Percentiles rank a stretch among this genome's conserved stretches.
Conservation (phyloP, 2,797 vertebrate genomes). For the Chelmon rostratus region DNA sequence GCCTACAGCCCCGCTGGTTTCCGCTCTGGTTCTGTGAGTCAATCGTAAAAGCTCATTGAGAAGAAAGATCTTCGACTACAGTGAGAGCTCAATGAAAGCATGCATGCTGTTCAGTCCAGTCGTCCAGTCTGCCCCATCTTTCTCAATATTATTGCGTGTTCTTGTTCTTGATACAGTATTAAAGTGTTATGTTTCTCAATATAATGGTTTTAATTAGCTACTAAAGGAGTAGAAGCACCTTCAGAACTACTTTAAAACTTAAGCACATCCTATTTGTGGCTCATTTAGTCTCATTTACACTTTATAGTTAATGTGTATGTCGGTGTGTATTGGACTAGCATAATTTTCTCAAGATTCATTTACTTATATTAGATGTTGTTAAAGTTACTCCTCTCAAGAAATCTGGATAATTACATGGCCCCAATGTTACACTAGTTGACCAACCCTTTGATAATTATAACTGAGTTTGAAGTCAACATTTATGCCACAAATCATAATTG, state of each 20-base stretch:
- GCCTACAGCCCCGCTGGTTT: neutral
- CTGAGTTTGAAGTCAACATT: conserved; percentile 23
- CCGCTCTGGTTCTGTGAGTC: neutral
- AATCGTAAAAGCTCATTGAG: neutral
- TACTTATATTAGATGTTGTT: neutral
- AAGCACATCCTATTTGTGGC: neutral
- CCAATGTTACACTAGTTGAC: neutral
- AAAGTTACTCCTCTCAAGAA: neutral
- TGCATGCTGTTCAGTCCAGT: neutral
- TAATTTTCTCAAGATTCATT: neutral
- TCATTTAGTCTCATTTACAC: neutral
- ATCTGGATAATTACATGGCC: neutral
- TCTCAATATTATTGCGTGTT: neutral
- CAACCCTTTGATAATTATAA: neutral
- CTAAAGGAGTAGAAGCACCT: neutral
- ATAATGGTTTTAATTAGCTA: neutral
- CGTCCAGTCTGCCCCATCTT: neutral
- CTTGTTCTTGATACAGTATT: neutral
- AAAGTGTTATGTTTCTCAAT: neutral
- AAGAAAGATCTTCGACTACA: conserved; percentile 11
- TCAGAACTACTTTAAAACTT: neutral
- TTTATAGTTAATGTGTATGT: neutral
- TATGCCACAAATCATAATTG: conserved; percentile 34
- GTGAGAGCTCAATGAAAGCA: conserved; percentile 15
- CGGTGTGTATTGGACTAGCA: neutral